Percentiles rank a stretch among this genome's conserved stretches.
These are phyloP conservation scores for Eilema caniola DNA, from an alignment of 2,888 invertebrate genomes.

Conservation along the genomic window DNA sequence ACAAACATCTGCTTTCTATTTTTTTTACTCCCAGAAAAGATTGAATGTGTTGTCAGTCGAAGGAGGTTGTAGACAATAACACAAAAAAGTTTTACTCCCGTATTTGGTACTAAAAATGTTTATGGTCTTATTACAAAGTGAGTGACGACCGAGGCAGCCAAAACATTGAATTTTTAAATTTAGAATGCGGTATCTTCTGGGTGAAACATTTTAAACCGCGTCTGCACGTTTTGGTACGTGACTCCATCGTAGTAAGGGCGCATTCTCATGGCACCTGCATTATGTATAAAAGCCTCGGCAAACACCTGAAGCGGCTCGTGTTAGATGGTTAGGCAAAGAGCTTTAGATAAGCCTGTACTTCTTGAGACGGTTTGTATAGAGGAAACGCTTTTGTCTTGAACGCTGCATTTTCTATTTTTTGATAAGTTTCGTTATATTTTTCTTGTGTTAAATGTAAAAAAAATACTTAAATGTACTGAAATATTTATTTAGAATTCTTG, in stretches of 20 bases:
- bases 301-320: neutral
- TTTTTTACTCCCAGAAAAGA: neutral
- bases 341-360: neutral
- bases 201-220: constrained; percentile 69
- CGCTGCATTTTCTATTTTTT: no score
- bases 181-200: constrained; percentile 57
- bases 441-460: no score
- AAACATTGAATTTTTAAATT: constrained; percentile 75
- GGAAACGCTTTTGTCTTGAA: neutral
- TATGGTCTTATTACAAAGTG: constrained; percentile 50
- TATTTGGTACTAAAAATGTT: constrained; percentile 44
- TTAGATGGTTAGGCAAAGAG: neutral
- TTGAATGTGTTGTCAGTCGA: neutral
- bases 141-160: constrained; percentile 52
- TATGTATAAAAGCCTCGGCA: constrained; percentile 25
- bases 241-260: constrained; percentile 59
- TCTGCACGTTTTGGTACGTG: constrained; percentile 67
- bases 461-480: no score
- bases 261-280: constrained; percentile 44
- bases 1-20: neutral
- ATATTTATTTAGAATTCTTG: no score
- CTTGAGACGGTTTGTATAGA: neutral
- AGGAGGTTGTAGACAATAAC: constrained; percentile 16
- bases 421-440: no score
- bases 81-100: constrained; percentile 30